These are phyloP conservation scores for Parapristionchus giblindavisi DNA, from an alignment of 2,888 invertebrate genomes.

Conservation along the genomic window DNA sequence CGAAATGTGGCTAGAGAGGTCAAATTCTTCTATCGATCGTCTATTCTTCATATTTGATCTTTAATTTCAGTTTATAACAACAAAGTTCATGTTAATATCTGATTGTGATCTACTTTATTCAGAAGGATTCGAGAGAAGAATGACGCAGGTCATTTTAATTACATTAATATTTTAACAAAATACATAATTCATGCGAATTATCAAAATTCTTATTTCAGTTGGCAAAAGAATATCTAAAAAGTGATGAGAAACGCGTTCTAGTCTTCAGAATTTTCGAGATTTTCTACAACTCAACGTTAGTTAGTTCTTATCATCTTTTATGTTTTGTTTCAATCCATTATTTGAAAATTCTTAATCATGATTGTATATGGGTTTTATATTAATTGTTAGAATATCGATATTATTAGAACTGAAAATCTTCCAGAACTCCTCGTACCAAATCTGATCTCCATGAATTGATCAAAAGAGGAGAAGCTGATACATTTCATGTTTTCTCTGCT, in stretches of 20 bases:
- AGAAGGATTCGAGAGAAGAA: slow-evolving; percentile 20
- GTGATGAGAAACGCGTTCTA: neutral
- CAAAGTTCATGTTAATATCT: slow-evolving; percentile 2
- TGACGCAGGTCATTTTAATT: slow-evolving; percentile 13
- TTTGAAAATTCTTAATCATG: neutral
- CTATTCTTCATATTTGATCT: neutral
- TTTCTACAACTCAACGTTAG: neutral
- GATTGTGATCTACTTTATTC: slow-evolving; percentile 19
- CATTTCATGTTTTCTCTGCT: slow-evolving; percentile 7
- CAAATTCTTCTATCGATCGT: neutral
- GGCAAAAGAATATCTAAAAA: neutral
- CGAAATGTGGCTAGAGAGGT: slow-evolving; percentile 14
- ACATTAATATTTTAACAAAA: too few species aligned
- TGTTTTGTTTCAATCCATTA: neutral
- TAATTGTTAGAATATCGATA: neutral
- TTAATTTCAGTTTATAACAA: neutral
- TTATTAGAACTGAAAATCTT: neutral
- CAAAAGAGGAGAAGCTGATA: neutral
- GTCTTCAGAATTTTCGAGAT: slow-evolving; percentile 30
- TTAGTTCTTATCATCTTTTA: too few species aligned
- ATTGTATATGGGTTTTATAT: neutral
- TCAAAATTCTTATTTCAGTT: neutral
- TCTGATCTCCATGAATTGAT: neutral
- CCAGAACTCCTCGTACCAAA: slow-evolving; percentile 8
- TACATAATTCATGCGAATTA: too few species aligned